Evolutionary conservation across 2,888 invertebrate genomes (phyloP).

Genomic region (Mesorhabditis sp.): DNA sequence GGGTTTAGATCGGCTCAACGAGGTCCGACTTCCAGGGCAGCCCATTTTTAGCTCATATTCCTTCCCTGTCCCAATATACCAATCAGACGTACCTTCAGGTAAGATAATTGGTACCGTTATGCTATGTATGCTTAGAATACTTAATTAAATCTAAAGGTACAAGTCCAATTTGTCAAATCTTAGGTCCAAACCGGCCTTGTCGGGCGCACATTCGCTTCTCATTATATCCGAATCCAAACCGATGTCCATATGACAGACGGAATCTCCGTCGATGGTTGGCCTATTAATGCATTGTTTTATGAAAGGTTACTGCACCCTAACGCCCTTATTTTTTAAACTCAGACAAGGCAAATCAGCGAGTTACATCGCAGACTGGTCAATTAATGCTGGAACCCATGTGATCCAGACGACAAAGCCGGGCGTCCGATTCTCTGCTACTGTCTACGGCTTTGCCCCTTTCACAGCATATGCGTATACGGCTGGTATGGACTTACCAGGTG

Average conservation of each 20-base stretch:
- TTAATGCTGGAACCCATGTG: not conserved
- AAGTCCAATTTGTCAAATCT: not conserved
- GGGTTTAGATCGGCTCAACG: slow-evolving; percentile 4
- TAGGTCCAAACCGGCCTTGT: slow-evolving; percentile 1
- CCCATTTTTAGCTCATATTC: not conserved
- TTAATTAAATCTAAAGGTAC: not conserved
- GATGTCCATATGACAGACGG: not conserved
- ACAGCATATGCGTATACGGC: not conserved
- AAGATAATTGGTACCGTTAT: not conserved
- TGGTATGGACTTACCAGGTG: not conserved
- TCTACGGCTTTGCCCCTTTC: slow-evolving; percentile 4
- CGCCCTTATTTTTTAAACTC: not conserved
- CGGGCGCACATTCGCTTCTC: not conserved
- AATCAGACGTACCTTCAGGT: not conserved
- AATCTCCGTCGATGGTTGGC: not conserved
- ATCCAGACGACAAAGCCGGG: not conserved
- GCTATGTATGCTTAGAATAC: too few species aligned
- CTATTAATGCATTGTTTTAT: not conserved
- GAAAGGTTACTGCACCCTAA: not conserved
- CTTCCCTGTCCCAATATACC: not conserved
- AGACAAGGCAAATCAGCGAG: slow-evolving; percentile 1
- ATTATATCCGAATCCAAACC: slow-evolving; percentile 5
- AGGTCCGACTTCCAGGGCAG: not conserved
- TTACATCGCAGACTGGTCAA: slow-evolving; percentile 4
- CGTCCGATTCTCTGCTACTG: not conserved